Evolutionary conservation across 2,888 invertebrate species (phyloP), one percentile per base, ranked within the genome.

Genomic region (Timema podura): DNA sequence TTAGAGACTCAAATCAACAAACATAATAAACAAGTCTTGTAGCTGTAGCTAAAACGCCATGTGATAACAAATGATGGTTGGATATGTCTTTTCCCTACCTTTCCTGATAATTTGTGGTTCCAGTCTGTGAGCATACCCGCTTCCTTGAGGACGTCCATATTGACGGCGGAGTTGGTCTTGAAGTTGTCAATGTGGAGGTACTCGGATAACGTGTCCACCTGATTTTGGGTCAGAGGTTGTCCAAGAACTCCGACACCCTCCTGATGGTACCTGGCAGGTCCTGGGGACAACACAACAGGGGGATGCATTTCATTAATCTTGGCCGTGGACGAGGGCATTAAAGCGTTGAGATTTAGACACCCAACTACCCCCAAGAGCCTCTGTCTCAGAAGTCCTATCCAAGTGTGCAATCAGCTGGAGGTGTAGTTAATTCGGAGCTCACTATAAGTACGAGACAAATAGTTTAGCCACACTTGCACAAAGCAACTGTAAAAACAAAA

Each of bases 171-270:
- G 81, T 96, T 96, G 13, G 87, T 85, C 74, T 90, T 89, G 82
- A 97, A 96, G 79, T 88, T 91, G 10, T 89, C 85, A 73, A 97
- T 92, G 77, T 88, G 86, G 72, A 96, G 86, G 79, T 95, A 92
- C 8, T 89, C 81, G 10, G 86, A 85, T 5, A 96, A 82, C 30
- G 81, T 80, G 0, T 82, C 78, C 0, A 92, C 78, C 78, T 93
- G 85, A 30, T 86, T 84, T 5, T 80, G 79, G 2, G 79, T 77
- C 48, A 80, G 76, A 73, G 68, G 64, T 83, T 81, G 0, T 82
- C 82, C 83, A 92, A 81, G 78, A 92, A 92, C 0, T 82, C 77
- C 0, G 87, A 84, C 0, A 92, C 84, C 73, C 85, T 85, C 44
- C 81, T 80, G 2, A 92, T 85, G 0, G 86, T 81, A 1, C 80